A percentile compares a stretch with the other conserved stretches of the same genome.
Evolutionary conservation across 23 tunicate species (phyloP).

Genomic region (Styela clava): DNA sequence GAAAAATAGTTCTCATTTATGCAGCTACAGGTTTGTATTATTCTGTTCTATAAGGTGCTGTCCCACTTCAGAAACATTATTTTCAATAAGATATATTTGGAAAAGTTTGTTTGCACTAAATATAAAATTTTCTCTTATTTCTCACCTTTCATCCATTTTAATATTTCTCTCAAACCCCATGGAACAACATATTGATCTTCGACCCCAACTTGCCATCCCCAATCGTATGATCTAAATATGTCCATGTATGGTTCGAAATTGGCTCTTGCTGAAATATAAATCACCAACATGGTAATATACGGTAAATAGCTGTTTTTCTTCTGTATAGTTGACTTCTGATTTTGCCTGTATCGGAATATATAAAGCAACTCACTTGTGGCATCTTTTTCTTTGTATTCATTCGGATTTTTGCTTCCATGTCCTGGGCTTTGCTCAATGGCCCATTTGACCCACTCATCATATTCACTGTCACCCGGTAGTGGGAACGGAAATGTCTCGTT

Average conservation of each 20-base stretch:
- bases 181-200: constrained; percentile 58
- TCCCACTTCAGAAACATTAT: too few species aligned
- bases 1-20: too few species aligned
- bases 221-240: constrained; percentile 36
- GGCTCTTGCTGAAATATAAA: constrained; percentile 31
- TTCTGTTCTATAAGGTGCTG: too few species aligned
- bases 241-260: constrained; percentile 55
- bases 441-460: constrained; percentile 13
- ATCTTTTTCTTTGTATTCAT: background rate
- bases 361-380: background rate
- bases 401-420: constrained; percentile 22
- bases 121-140: too few species aligned
- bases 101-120: too few species aligned
- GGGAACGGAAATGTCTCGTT: background rate
- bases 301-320: background rate
- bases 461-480: constrained; percentile 3
- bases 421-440: constrained; percentile 22
- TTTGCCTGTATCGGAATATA: background rate
- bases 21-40: too few species aligned
- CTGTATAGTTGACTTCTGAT: background rate
- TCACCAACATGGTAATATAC: background rate
- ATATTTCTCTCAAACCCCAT: constrained; percentile 88
- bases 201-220: constrained; percentile 78
- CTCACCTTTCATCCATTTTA: constrained; percentile 76
- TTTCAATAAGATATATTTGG: too few species aligned